Percentiles rank a stretch among this genome's conserved stretches.
These are phyloP conservation scores for Himantopus leucocephalus DNA, from an alignment of 2,113 vertebrate genomes.

Conservation along the genomic window DNA sequence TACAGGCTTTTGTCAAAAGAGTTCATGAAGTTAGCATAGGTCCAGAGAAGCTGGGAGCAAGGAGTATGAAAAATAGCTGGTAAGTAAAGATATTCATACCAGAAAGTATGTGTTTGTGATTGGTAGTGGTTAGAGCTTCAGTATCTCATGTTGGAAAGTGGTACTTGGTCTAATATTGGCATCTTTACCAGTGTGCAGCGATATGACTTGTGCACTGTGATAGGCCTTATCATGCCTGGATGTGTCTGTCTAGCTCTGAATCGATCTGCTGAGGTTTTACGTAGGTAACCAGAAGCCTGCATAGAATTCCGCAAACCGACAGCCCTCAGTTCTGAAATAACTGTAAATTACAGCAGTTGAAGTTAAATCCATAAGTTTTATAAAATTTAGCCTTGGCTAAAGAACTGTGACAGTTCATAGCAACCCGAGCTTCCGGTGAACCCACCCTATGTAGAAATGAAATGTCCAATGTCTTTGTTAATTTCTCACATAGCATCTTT, in stretches of 20 bases:
- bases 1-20: background rate
- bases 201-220: background rate
- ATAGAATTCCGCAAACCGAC: background rate
- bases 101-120: background rate
- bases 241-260: background rate
- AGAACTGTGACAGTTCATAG: conserved; percentile 76
- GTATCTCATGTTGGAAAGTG: fast-evolving
- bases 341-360: conserved; percentile 42
- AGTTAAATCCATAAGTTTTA: conserved; percentile 55
- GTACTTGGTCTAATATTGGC: background rate
- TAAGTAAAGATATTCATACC: background rate
- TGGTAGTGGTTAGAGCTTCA: background rate
- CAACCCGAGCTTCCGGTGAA: conserved; percentile 84
- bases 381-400: conserved; percentile 64
- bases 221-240: background rate
- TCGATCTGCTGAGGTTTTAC: background rate
- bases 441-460: conserved; percentile 79
- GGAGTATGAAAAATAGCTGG: background rate
- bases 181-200: background rate
- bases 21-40: background rate
- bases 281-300: background rate
- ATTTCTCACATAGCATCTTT: conserved; percentile 57
- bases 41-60: background rate
- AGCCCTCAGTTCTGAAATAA: conserved; percentile 35
- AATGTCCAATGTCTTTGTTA: conserved; percentile 70